Percentiles rank a stretch among this genome's conserved stretches.
Conservation (phyloP, 92 coral and sea anemone species). For the Palythoa caribaeorum region DNA sequence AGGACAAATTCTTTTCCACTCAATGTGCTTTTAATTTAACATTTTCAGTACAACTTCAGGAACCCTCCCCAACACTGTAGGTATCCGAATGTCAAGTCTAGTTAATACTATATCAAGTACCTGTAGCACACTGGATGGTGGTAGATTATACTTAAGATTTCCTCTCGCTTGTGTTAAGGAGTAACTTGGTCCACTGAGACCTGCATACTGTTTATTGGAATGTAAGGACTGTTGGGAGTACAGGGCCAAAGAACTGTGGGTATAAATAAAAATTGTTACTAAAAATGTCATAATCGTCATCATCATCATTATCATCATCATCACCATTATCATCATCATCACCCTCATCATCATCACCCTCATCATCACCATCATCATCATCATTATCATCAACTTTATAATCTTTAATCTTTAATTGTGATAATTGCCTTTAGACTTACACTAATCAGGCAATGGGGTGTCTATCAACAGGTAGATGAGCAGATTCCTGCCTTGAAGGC, state of each 20-base stretch:
- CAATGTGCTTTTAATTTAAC: too few species aligned
- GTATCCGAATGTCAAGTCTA: background rate
- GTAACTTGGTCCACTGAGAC: slow-evolving; percentile 84
- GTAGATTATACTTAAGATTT: slow-evolving; percentile 78
- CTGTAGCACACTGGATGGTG: slow-evolving; percentile 87
- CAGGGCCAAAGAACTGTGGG: slow-evolving; percentile 72
- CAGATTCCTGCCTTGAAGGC: too few species aligned
- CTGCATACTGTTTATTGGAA: slow-evolving; percentile 73
- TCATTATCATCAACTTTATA: too few species aligned
- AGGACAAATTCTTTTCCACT: too few species aligned
- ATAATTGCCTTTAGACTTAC: too few species aligned
- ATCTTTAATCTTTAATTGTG: too few species aligned
- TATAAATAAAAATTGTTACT: background rate
- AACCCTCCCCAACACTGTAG: background rate
- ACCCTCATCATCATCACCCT: too few species aligned
- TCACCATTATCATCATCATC: too few species aligned
- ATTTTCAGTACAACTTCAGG: too few species aligned
- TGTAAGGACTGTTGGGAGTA: slow-evolving; percentile 57
- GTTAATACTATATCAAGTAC: slow-evolving; percentile 16
- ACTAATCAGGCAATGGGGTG: too few species aligned
- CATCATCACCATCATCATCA: too few species aligned
- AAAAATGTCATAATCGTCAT: background rate
- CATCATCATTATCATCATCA: background rate
- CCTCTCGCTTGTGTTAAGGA: slow-evolving; percentile 71
- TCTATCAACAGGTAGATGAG: background rate